Percentiles rank a stretch among this genome's conserved stretches.
These are phyloP conservation scores for Damaliscus lunatus DNA, from an alignment of 2,113 vertebrate species.

Conservation along the genomic window DNA sequence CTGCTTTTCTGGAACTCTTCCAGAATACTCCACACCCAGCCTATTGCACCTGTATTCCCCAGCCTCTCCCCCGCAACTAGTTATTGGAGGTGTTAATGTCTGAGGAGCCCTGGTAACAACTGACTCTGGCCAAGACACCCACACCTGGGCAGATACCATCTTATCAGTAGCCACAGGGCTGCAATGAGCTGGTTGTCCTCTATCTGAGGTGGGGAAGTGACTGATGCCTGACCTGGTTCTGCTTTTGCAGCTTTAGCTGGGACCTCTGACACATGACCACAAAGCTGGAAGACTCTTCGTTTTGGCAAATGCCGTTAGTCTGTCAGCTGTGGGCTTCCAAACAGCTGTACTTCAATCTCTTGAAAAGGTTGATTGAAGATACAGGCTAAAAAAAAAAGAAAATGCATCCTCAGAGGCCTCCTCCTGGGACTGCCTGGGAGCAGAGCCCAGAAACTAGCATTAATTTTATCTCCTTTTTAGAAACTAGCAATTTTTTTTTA, in stretches of 20 bases:
- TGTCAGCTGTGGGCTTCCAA: not conserved
- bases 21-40: not conserved
- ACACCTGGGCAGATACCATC: slow-evolving; percentile 33
- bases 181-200: slow-evolving; percentile 25
- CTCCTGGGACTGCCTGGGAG: not conserved
- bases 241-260: not conserved
- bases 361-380: not conserved
- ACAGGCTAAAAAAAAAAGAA: not conserved
- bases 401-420: not conserved
- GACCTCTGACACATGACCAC: not conserved
- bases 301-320: not conserved
- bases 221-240: not conserved
- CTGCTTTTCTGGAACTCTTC: slow-evolving; percentile 17
- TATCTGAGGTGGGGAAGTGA: not conserved
- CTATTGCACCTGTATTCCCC: not conserved
- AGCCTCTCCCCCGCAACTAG: not conserved
- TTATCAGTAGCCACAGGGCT: not conserved
- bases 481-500: not conserved
- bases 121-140: not conserved
- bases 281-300: not conserved
- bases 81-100: not conserved
- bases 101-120: not conserved
- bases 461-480: not conserved
- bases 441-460: not conserved
- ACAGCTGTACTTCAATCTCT: not conserved